Evolutionary conservation across 2,797 vertebrate species (phyloP), one percentile per base, ranked within the genome.

Genomic region (Nothura maculosa): DNA sequence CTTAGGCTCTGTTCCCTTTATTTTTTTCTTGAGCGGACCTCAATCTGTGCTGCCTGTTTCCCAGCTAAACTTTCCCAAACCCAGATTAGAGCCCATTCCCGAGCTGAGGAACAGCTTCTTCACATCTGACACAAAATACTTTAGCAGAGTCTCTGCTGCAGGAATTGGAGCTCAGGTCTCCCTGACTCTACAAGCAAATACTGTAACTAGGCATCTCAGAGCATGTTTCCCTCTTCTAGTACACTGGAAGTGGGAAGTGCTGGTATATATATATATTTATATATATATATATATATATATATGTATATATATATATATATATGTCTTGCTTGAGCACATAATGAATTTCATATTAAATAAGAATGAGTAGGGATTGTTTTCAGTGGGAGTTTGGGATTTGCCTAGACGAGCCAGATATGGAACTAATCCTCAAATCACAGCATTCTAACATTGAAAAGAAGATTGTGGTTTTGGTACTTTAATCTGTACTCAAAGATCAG

Each of bases 381-480:
- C 84, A 90, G 81, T 72, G 42, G 76, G 90, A 90, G 42, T 55
- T 84, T 75, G 8, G 52, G n/a, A 90, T 78, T 87, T 87, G 81
- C 38, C 73, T 73, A 34, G 22, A 58, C 7, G 58, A 85, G 34
- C 21, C 73, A 83, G 34, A 81, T 89, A 78, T 0, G 1, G 20
- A 84, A 52, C 11, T 90, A 92, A 92, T 76, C 25, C 60, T 88
- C 43, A 80, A 69, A 86, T 80, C 25, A 58, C 34, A 77, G 32
- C 27, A n/a, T 38, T 81, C 64, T 45, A 91, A 64, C 32, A 30
- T 25, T 78, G 24, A 36, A 85, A 87, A 36, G 28, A 92, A 83
- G n/a, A 27, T 50, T 25, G 47, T 58, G 32, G 28, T 55, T 83
- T 87, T 38, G 2, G 1, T 58, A 66, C 82, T 93, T 92, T 89